phyloP scores from a whole-genome alignment of 2,797 vertebrate species.

The Lutjanus campechanus region DNA sequence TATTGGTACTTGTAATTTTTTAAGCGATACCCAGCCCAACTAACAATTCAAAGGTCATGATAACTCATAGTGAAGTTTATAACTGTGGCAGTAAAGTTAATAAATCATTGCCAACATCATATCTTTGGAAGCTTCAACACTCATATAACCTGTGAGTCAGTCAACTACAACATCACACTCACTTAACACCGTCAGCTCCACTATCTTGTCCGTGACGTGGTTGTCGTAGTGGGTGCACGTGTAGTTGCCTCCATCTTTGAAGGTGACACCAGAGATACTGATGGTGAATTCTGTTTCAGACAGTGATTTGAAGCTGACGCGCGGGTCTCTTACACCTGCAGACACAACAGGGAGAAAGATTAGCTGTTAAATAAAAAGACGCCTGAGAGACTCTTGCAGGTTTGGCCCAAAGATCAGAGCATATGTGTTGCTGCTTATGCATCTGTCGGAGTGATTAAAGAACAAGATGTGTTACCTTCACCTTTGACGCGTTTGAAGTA shows the following conservation, averaged over 20 bases:
- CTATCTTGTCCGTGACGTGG: conserved; percentile 28
- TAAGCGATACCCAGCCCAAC: too few species aligned
- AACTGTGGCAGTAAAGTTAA: not conserved
- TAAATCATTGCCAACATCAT: not conserved
- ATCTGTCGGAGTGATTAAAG: not conserved
- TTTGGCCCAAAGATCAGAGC: not conserved
- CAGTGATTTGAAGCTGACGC: conserved; percentile 64
- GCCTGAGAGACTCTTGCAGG: not conserved
- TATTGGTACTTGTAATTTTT: too few species aligned
- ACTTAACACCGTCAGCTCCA: conserved; percentile 84
- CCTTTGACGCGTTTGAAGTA: conserved; percentile 75
- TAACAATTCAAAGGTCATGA: not conserved
- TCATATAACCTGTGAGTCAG: not conserved
- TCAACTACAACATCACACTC: conserved; percentile 23
- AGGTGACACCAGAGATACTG: conserved; percentile 71
- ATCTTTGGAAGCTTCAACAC: not conserved
- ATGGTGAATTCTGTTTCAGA: conserved; percentile 70
- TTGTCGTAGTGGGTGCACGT: conserved; percentile 71
- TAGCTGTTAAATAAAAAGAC: too few species aligned
- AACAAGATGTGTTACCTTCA: conserved; percentile 31
- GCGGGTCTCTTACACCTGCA: conserved; percentile 71
- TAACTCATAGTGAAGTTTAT: not conserved
- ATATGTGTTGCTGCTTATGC: not conserved
- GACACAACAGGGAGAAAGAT: too few species aligned
- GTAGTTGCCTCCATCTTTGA: conserved; percentile 83